phyloP scores from a whole-genome alignment of 1,140 invertebrate species.

The Eurosta solidaginis region DNA sequence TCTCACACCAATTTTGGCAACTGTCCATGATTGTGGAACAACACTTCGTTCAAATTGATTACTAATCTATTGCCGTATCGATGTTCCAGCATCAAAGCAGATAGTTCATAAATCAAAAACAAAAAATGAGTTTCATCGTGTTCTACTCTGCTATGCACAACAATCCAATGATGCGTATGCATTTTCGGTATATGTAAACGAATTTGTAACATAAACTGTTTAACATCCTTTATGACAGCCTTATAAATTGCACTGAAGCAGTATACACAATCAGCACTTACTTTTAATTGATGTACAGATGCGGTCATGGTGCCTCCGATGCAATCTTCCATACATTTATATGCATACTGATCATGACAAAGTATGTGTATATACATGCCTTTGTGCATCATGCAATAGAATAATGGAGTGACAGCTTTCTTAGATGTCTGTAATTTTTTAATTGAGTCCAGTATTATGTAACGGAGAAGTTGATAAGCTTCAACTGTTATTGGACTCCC shows the following conservation, averaged over 20 bases:
- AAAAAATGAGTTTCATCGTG: constrained; percentile 16
- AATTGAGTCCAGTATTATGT: not conserved
- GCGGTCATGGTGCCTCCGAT: not conserved
- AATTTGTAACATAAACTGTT: constrained; percentile 13
- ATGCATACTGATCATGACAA: constrained; percentile 29
- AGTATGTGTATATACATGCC: constrained; percentile 1
- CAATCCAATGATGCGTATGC: constrained; percentile 27
- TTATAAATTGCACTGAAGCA: constrained; percentile 29
- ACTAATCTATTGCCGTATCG: constrained; percentile 8
- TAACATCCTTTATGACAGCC: constrained; percentile 4
- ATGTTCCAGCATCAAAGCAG: constrained; percentile 26
- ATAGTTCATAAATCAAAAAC: constrained; percentile 31
- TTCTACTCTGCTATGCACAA: not conserved
- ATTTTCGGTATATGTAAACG: constrained; percentile 24
- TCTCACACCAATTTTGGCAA: not conserved
- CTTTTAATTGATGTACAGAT: not conserved
- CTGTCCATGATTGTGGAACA: constrained; percentile 29
- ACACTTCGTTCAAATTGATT: constrained; percentile 25
- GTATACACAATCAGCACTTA: not conserved
- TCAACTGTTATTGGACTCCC: not conserved
- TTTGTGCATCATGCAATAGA: constrained; percentile 13
- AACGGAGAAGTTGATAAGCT: constrained; percentile 22
- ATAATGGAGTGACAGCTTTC: not conserved
- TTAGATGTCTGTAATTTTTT: constrained; percentile 1
- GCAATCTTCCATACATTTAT: constrained; percentile 2